These are phyloP conservation scores for Hemicrepidius hirtus DNA, from an alignment of 2,888 invertebrate genomes.

Conservation along the genomic window DNA sequence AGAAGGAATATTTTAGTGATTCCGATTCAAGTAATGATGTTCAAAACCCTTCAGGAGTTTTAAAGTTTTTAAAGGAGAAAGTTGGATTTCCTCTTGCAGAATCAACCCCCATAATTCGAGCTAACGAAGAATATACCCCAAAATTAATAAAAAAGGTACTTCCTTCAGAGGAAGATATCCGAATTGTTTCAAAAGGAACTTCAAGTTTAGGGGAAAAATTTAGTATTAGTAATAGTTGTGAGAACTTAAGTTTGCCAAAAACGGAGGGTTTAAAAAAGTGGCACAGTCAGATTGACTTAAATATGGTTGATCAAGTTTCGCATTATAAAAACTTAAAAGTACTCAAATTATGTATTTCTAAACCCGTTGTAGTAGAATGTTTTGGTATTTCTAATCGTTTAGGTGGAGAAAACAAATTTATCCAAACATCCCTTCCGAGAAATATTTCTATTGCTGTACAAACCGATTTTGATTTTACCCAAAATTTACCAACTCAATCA, in stretches of 20 bases:
- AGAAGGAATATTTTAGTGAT: slow-evolving; percentile 2
- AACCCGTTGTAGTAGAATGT: slow-evolving; percentile 53
- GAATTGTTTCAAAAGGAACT: neutral
- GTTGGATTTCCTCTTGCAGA: slow-evolving; percentile 57
- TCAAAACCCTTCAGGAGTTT: slow-evolving; percentile 14
- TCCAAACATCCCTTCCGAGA: slow-evolving; percentile 53
- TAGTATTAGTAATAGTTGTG: slow-evolving; percentile 26
- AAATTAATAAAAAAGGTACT: slow-evolving; percentile 10
- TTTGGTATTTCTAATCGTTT: slow-evolving; percentile 23
- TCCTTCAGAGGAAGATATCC: neutral
- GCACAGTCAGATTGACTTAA: slow-evolving; percentile 27
- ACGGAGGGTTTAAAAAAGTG: slow-evolving; percentile 2
- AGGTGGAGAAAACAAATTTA: slow-evolving; percentile 43
- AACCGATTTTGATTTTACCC: slow-evolving; percentile 52
- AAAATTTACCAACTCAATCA: neutral
- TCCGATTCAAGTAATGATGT: slow-evolving; percentile 27
- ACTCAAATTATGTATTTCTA: slow-evolving; percentile 48
- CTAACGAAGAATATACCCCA: slow-evolving; percentile 25
- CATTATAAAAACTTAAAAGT: slow-evolving; percentile 46
- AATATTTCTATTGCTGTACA: slow-evolving; percentile 56
- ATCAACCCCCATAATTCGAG: slow-evolving; percentile 55
- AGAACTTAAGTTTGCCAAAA: slow-evolving; percentile 10
- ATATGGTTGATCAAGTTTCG: slow-evolving; percentile 31
- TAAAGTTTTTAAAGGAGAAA: slow-evolving; percentile 45
- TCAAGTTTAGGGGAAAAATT: neutral